Percentiles rank a stretch among this genome's conserved stretches.
These are phyloP conservation scores for Temnothorax unifasciatus DNA, from an alignment of 2,888 invertebrate species.

Conservation along the genomic window DNA sequence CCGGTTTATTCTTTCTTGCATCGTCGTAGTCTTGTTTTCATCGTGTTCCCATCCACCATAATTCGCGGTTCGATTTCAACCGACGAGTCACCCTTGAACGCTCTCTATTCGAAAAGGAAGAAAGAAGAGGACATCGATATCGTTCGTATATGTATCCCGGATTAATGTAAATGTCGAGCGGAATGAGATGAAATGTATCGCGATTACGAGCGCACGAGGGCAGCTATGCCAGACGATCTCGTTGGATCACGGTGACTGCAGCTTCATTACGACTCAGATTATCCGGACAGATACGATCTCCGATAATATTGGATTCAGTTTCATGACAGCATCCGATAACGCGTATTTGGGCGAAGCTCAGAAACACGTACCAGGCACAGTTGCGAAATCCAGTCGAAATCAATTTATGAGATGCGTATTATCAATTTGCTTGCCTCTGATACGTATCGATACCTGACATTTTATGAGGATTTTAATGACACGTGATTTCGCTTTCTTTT, in stretches of 20 bases:
- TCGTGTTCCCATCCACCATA: constrained; percentile 51
- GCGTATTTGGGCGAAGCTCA: neutral
- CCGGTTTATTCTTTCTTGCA: constrained; percentile 63
- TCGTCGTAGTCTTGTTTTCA: constrained; percentile 29
- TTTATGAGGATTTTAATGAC: neutral
- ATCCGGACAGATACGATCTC: constrained; percentile 20
- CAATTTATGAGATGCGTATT: constrained; percentile 2
- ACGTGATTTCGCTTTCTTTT: neutral
- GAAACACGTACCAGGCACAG: neutral
- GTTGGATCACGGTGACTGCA: constrained; percentile 31
- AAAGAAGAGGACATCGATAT: neutral
- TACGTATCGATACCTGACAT: too few relatives aligned
- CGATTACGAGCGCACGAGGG: constrained; percentile 17
- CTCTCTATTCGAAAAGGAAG: neutral
- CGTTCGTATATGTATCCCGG: neutral
- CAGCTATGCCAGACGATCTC: constrained; percentile 35
- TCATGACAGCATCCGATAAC: constrained; percentile 32
- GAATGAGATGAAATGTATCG: constrained; percentile 46
- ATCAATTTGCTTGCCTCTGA: neutral
- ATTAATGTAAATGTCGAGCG: constrained; percentile 57
- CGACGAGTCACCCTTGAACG: constrained; percentile 75
- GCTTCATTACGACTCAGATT: constrained; percentile 46
- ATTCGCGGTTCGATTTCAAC: constrained; percentile 75
- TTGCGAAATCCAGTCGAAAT: constrained; percentile 3
- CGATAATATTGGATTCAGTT: constrained; percentile 19